Conservation (phyloP, 1,140 invertebrate species). For the Helicoverpa zea region DNA sequence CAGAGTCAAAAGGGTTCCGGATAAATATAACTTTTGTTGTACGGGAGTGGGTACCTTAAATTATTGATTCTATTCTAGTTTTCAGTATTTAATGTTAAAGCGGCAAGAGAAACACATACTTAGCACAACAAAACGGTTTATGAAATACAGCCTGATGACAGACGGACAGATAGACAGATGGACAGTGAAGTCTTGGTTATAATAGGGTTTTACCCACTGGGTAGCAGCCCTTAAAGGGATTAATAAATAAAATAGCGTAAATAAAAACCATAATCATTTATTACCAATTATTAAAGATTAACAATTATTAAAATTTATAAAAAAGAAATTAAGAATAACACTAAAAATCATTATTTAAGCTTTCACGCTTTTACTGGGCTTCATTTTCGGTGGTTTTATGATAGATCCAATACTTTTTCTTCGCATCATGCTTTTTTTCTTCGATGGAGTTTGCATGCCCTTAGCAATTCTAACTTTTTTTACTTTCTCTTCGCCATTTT, state of each 20-base stretch:
- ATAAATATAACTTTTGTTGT: no score
- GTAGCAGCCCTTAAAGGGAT: not conserved
- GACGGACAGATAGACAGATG: no score
- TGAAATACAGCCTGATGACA: no score
- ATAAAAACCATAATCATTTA: not conserved
- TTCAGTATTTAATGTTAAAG: no score
- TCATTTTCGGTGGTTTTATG: constrained; percentile 80
- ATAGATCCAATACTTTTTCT: constrained; percentile 81
- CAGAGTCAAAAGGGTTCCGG: no score
- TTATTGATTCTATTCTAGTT: no score
- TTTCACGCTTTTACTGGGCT: constrained; percentile 58
- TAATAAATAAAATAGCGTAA: not conserved
- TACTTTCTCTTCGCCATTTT: constrained; percentile 22
- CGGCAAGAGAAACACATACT: no score
- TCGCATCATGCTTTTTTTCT: constrained; percentile 72
- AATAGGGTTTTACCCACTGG: no score
- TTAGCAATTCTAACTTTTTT: constrained; percentile 51
- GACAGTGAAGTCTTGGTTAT: no score
- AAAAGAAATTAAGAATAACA: constrained; percentile 10
- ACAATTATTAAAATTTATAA: not conserved
- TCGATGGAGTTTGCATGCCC: constrained; percentile 61
- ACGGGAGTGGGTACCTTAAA: no score
- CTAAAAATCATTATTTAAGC: constrained; percentile 14
- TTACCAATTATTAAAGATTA: not conserved
- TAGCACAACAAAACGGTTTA: no score